A percentile compares a stretch with the other conserved stretches of the same genome.
These are phyloP conservation scores for Emmelina monodactyla DNA, from an alignment of 2,888 invertebrate species.

Conservation along the genomic window DNA sequence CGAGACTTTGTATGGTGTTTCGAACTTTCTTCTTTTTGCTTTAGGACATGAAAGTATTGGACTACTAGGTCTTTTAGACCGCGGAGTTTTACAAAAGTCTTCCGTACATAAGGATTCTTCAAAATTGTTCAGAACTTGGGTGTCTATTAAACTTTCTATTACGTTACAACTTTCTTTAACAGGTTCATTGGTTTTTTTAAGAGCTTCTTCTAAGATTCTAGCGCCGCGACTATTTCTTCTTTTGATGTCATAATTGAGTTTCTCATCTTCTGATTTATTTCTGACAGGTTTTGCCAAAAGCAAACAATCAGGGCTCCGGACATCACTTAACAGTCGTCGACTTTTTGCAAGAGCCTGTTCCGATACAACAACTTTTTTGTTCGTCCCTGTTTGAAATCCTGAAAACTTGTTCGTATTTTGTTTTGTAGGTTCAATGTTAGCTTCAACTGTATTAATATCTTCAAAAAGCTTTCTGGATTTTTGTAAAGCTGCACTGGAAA, in stretches of 20 bases:
- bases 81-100: conserved; percentile 30
- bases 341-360: conserved; percentile 20
- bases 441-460: conserved; percentile 2
- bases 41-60: conserved; percentile 47
- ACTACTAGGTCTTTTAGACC: conserved; percentile 38
- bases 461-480: not conserved
- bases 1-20: conserved; percentile 32
- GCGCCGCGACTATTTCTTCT: conserved; percentile 22
- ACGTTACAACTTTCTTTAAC: conserved; percentile 13
- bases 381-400: conserved; percentile 16
- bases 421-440: conserved; percentile 19
- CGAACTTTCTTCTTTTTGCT: conserved; percentile 40
- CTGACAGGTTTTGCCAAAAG: no score
- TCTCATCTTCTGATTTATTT: not conserved
- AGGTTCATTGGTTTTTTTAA: conserved; percentile 24
- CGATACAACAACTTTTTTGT: conserved; percentile 16
- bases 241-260: conserved; percentile 17
- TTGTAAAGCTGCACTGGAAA: not conserved
- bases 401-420: conserved; percentile 24
- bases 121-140: conserved; percentile 44
- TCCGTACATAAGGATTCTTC: conserved; percentile 38
- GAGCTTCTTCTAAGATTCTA: conserved; percentile 21
- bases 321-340: conserved; percentile 21
- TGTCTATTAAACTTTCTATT: conserved; percentile 26
- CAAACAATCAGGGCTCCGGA: no score